phyloP scores from a whole-genome alignment of 1,140 invertebrate species.

The Globodera ellingtonae region DNA sequence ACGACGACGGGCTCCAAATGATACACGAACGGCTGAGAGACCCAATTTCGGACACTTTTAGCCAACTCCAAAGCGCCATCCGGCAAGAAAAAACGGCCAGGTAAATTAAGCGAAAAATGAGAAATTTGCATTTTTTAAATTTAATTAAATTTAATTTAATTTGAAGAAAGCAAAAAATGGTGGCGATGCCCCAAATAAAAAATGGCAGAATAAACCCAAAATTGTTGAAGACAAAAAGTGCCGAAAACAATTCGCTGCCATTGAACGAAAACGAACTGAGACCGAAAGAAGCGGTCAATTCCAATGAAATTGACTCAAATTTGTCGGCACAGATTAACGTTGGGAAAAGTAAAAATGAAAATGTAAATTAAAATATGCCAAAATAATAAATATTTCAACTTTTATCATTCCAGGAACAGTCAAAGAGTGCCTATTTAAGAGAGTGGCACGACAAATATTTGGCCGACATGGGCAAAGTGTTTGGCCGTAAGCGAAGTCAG shows the following conservation, averaged over 20 bases:
- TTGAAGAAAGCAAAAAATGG: neutral
- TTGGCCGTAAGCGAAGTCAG: neutral
- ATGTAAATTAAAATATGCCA: neutral
- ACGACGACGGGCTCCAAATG: neutral
- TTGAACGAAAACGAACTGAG: too few species aligned
- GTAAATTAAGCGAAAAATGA: neutral
- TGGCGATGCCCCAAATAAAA: too few species aligned
- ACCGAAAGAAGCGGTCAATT: too few species aligned
- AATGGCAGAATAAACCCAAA: too few species aligned
- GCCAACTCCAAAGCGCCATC: neutral
- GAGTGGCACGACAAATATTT: neutral
- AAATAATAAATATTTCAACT: neutral
- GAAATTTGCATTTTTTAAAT: neutral
- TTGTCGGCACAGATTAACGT: neutral
- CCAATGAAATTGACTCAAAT: neutral
- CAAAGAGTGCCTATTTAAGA: neutral
- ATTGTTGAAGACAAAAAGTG: too few species aligned
- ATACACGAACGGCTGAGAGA: neutral
- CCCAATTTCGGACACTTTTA: neutral
- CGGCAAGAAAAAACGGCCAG: neutral
- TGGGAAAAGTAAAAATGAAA: neutral
- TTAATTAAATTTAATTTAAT: neutral
- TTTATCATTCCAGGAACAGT: neutral
- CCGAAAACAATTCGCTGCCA: too few species aligned
- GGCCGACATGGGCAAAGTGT: neutral